phyloP scores from a whole-genome alignment of 2,888 invertebrate species.

The Sclerodermus sp. region DNA sequence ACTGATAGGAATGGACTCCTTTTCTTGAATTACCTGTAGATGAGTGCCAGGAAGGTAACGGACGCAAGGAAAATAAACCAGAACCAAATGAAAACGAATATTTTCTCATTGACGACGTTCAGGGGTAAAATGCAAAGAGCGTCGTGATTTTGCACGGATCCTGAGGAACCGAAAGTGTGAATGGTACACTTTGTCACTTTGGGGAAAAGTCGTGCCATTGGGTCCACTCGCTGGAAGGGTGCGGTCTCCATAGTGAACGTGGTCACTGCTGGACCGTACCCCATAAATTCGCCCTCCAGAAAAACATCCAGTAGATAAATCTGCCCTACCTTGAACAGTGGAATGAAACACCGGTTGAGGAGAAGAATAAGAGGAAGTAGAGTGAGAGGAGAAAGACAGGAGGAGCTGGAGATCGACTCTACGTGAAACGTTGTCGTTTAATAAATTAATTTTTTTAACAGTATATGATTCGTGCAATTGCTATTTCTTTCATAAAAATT shows the following conservation, averaged over 20 bases:
- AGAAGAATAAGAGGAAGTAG: too few relatives aligned
- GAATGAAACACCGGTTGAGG: too few relatives aligned
- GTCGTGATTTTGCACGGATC: constrained; percentile 63
- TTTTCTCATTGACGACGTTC: constrained; percentile 79
- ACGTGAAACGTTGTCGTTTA: too few relatives aligned
- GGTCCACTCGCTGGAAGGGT: constrained; percentile 61
- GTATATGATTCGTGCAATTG: too few relatives aligned
- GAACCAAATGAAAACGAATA: constrained; percentile 74
- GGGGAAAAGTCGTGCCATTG: constrained; percentile 71
- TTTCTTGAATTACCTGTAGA: constrained; percentile 61
- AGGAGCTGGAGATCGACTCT: too few relatives aligned
- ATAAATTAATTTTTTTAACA: too few relatives aligned
- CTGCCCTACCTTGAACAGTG: constrained; percentile 64
- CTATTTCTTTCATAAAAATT: too few relatives aligned
- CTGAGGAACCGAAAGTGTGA: constrained; percentile 65
- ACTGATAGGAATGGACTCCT: neutral
- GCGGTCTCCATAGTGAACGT: constrained; percentile 58
- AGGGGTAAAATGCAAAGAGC: constrained; percentile 75
- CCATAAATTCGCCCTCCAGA: constrained; percentile 65
- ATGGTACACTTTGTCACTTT: constrained; percentile 70
- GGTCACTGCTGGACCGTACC: constrained; percentile 64
- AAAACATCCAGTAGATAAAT: constrained; percentile 71
- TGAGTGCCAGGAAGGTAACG: constrained; percentile 65
- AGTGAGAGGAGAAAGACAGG: too few relatives aligned
- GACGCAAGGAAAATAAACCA: constrained; percentile 71